Evolutionary conservation across 2,888 invertebrate genomes (phyloP).

Genomic region (Cryptocephalus moraei): DNA sequence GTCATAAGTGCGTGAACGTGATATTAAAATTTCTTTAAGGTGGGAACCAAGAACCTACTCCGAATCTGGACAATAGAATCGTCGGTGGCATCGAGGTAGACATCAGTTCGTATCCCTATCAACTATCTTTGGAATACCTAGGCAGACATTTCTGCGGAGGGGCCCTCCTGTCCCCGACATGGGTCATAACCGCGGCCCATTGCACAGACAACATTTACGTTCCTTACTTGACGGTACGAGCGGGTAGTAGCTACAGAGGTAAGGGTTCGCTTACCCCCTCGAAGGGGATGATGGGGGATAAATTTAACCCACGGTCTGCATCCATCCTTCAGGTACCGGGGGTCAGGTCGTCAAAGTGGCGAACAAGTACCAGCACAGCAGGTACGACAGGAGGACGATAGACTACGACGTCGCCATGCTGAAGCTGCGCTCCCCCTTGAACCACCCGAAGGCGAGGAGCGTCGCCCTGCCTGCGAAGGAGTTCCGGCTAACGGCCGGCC

Average conservation of each 20-base stretch:
- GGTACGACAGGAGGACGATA: constrained; percentile 7
- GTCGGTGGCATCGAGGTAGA: constrained; percentile 12
- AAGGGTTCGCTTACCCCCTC: too few relatives aligned
- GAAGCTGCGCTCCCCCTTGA: constrained; percentile 2
- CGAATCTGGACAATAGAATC: constrained; percentile 9
- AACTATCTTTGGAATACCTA: constrained; percentile 13
- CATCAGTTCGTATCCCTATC: constrained; percentile 11
- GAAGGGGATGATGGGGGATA: too few relatives aligned
- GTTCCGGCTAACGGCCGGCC: constrained; percentile 4
- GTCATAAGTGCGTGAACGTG: too few relatives aligned
- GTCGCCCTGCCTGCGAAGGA: constrained; percentile 5
- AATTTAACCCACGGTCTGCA: too few relatives aligned
- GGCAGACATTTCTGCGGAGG: constrained; percentile 8
- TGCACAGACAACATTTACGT: constrained; percentile 8
- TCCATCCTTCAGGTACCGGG: constrained; percentile 6
- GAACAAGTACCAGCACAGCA: constrained; percentile 7
- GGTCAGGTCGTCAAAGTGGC: constrained; percentile 10
- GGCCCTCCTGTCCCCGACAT: too few relatives aligned
- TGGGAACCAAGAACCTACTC: background rate
- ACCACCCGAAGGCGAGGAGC: constrained; percentile 3
- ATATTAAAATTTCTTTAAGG: too few relatives aligned
- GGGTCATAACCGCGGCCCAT: too few relatives aligned
- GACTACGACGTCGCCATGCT: constrained; percentile 15
- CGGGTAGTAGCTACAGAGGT: too few relatives aligned
- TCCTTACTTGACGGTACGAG: too few relatives aligned